These are phyloP conservation scores for Pantherophis vulpinus DNA, from an alignment of 2,797 vertebrate species.

Conservation along the genomic window DNA sequence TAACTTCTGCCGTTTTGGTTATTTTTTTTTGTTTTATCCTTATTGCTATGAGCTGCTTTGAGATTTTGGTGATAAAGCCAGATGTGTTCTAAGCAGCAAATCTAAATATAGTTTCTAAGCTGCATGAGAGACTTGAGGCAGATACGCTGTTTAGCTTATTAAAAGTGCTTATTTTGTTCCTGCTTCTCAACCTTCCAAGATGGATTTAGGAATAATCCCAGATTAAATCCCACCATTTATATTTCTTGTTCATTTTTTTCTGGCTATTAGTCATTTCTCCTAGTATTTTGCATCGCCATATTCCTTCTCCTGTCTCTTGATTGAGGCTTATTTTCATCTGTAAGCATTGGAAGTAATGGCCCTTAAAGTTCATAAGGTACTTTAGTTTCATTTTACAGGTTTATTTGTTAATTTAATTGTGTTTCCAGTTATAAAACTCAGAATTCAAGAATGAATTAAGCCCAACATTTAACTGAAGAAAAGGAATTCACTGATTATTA, in stretches of 20 bases:
- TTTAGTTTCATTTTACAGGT: not conserved
- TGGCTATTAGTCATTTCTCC: constrained; percentile 20
- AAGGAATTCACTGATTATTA: not conserved
- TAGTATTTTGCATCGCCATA: not conserved
- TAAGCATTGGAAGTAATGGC: not conserved
- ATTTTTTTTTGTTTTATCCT: not conserved
- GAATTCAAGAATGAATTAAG: not conserved
- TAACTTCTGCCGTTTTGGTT: not conserved
- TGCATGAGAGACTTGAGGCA: not conserved
- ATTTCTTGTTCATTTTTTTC: constrained; percentile 13
- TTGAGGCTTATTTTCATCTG: not conserved
- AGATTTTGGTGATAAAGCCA: not conserved
- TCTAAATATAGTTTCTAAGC: not conserved
- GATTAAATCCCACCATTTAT: not conserved
- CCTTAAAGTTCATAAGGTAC: not conserved
- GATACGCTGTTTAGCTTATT: not conserved
- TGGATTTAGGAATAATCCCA: not conserved
- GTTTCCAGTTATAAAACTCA: not conserved
- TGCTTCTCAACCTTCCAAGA: not conserved
- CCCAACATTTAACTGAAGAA: not conserved
- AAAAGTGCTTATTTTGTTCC: not conserved
- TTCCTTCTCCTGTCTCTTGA: not conserved
- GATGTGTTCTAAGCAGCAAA: not conserved
- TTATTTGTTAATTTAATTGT: not conserved
- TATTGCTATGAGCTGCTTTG: not conserved